phyloP scores from a whole-genome alignment of 2,113 vertebrate genomes.

The Cairina moschata region DNA sequence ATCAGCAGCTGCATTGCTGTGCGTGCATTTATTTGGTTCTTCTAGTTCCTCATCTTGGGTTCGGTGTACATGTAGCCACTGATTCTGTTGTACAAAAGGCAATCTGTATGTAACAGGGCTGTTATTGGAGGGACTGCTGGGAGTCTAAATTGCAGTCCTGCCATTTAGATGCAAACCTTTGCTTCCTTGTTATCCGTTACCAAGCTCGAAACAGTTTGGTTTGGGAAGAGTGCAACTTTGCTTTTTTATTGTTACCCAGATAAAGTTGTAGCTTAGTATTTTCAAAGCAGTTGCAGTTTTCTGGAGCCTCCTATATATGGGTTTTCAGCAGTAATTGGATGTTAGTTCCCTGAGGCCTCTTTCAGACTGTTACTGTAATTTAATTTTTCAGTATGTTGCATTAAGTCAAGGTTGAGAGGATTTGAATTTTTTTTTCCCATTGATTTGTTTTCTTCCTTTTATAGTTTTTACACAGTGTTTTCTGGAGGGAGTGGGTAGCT shows the following conservation, averaged over 20 bases:
- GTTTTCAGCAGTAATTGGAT: neutral
- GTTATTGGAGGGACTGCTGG: neutral
- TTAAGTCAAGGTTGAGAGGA: neutral
- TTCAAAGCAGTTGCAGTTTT: neutral
- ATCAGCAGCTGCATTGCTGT: fast-evolving
- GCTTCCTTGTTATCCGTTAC: neutral
- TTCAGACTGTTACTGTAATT: neutral
- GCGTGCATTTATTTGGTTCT: neutral
- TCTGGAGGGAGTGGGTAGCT: neutral
- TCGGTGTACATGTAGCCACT: neutral
- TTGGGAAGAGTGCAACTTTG: neutral
- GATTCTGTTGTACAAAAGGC: neutral
- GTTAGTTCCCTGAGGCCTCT: neutral
- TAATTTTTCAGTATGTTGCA: neutral
- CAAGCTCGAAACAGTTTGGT: neutral
- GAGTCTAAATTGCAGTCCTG: neutral
- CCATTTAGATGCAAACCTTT: neutral
- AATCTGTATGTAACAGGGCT: neutral
- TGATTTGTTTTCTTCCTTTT: neutral
- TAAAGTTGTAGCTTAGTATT: neutral
- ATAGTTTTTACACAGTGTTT: neutral
- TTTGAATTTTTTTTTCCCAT: neutral
- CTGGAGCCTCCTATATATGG: neutral
- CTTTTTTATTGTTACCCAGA: neutral
- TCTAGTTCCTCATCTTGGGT: neutral